Evolutionary conservation across 2,797 vertebrate genomes (phyloP), one percentile per base, ranked within the genome.

Genomic region (Melanotaenia nigrans): DNA sequence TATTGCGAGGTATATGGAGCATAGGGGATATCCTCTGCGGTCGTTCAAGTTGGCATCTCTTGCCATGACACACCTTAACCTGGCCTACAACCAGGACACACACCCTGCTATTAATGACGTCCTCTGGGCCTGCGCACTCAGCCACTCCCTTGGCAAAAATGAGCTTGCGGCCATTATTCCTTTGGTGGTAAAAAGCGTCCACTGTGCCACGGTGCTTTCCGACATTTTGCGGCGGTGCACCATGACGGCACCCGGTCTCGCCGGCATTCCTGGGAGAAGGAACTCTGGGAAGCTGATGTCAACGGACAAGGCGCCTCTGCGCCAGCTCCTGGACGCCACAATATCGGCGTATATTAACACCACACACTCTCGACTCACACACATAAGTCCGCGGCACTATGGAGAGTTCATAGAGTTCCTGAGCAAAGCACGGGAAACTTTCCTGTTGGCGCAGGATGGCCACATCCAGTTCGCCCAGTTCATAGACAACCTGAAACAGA

Each of bases 401-500:
- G 97, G 98, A 63, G 97, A 99, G 91, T 99, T 98, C 90, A 98
- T 99, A 0, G 97, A 99, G 90, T 99, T 99, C 92, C 96, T 99
- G 73, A 98, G 97, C 94, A 99, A 99, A 93, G 97, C 97, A 30
- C 93, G 96, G 62, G 97, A 97, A 90, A 99, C 97, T 74, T 99
- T 99, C 87, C 94, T 99, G 75, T 92, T 99, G 89, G 97, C 97
- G 0, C 97, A 98, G 91, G 97, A 99, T 1, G 97, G 97, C 79
- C 96, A 98, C 91, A 96, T 99, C 85, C 97, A 99, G 92, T 99
- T 99, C 0, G 96, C 97, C 90, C 97, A 99, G 89, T 99, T 99
- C 92, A 98, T 99, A 89, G 97, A 99, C 95, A 99, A 98, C 95
- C 96, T 99, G 85, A 99, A 99, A 92, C 97, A 99, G 92, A 99